A percentile compares a stretch with the other conserved stretches of the same genome.
Conservation (phyloP, 2,888 invertebrate species). For the Andrena trimmerana region DNA sequence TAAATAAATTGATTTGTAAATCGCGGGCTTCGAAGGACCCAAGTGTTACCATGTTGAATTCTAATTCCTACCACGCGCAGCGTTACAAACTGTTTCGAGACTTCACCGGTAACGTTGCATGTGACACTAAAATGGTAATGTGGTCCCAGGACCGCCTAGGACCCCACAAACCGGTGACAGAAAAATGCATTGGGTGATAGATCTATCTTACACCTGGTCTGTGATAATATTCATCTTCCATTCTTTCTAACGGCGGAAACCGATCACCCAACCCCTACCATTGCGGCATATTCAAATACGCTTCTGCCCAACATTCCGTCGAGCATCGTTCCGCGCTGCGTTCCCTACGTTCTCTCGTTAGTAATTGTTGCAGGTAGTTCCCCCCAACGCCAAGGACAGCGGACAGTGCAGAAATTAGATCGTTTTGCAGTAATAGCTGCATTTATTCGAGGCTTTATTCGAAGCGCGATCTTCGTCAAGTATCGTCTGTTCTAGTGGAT, state of each 20-base stretch:
- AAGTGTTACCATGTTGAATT: too few relatives aligned
- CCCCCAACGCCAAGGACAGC: neutral
- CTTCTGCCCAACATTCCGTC: neutral
- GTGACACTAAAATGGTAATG: too few relatives aligned
- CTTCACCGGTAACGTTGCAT: too few relatives aligned
- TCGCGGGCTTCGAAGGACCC: too few relatives aligned
- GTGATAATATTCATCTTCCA: constrained; percentile 77
- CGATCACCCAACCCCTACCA: constrained; percentile 22
- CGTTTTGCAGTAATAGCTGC: neutral
- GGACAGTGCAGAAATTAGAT: neutral
- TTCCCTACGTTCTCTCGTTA: neutral
- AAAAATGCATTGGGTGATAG: too few relatives aligned
- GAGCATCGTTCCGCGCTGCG: neutral
- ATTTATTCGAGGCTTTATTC: neutral
- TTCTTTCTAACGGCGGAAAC: constrained; percentile 78
- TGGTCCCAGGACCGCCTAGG: too few relatives aligned
- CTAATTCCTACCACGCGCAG: too few relatives aligned
- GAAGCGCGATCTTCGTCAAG: neutral
- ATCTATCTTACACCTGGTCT: too few relatives aligned
- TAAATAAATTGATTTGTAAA: too few relatives aligned
- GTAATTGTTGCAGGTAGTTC: neutral
- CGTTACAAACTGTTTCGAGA: too few relatives aligned
- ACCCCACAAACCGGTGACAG: too few relatives aligned
- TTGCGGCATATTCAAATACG: constrained; percentile 40
- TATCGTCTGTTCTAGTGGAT: constrained; percentile 46